These are phyloP conservation scores for Zelleria hepariella DNA, from an alignment of 2,888 invertebrate species.

Conservation along the genomic window DNA sequence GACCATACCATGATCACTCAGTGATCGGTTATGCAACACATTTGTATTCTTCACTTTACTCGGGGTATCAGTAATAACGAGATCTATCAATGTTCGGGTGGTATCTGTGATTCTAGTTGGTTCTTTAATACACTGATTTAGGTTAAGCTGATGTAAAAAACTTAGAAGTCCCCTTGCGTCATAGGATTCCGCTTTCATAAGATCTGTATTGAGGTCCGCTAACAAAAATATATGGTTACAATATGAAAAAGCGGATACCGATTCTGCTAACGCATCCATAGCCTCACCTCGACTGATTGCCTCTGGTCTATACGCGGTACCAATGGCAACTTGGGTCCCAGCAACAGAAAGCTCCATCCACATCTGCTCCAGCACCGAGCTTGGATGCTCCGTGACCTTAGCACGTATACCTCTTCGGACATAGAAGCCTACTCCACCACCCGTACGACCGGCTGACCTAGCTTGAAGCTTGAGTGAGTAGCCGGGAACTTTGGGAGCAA, in stretches of 20 bases:
- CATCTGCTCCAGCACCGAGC: neutral
- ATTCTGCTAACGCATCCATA: neutral
- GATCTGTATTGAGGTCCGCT: neutral
- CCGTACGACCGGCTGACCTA: neutral
- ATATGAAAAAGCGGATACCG: neutral
- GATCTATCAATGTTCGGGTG: neutral
- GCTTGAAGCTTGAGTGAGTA: neutral
- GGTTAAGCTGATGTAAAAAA: neutral
- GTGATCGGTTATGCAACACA: neutral
- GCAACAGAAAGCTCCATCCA: neutral
- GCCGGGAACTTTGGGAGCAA: neutral
- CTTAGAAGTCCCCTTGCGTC: neutral
- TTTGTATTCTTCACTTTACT: neutral
- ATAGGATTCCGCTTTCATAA: neutral
- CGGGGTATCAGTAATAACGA: neutral
- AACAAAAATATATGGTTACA: neutral
- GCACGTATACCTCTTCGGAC: neutral
- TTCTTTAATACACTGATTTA: neutral
- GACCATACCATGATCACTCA: neutral
- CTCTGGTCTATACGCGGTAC: neutral
- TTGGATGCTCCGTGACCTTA: slow-evolving; percentile 13
- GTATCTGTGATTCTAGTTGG: neutral
- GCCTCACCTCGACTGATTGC: neutral
- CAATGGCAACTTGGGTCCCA: neutral
- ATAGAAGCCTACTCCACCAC: no score